These are phyloP conservation scores for Sericinus montela DNA, from an alignment of 2,888 invertebrate species.

Conservation along the genomic window DNA sequence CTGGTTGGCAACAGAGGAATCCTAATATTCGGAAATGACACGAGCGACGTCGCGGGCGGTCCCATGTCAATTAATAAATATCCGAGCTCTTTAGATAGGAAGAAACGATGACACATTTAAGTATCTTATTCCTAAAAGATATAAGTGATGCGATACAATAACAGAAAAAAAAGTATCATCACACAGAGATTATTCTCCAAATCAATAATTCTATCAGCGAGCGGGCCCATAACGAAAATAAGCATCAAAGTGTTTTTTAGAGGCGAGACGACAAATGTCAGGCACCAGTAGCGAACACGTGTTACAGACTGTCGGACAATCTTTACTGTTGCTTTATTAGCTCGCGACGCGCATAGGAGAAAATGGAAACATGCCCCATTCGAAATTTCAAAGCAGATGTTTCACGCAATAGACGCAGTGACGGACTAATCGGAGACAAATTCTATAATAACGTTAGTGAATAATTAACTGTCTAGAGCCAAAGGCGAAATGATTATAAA, in stretches of 20 bases:
- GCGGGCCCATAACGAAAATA: slow-evolving; percentile 72
- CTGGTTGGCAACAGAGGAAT: slow-evolving; percentile 15
- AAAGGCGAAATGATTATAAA: slow-evolving; percentile 10
- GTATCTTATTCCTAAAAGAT: slow-evolving; percentile 63
- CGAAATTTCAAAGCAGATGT: slow-evolving; percentile 56
- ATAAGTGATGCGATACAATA: slow-evolving; percentile 42
- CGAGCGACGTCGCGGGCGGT: slow-evolving; percentile 30
- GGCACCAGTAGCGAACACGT: slow-evolving; percentile 67
- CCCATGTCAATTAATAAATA: slow-evolving; percentile 46
- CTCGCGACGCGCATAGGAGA: slow-evolving; percentile 51
- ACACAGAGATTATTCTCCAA: slow-evolving; percentile 69
- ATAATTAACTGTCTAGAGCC: slow-evolving; percentile 16
- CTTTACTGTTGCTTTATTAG: slow-evolving; percentile 73
- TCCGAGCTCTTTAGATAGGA: slow-evolving; percentile 64
- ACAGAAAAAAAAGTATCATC: slow-evolving; percentile 55
- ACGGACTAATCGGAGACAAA: slow-evolving; percentile 49
- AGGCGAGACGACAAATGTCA: slow-evolving; percentile 70
- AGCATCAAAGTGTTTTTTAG: slow-evolving; percentile 77
- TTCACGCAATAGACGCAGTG: slow-evolving; percentile 35
- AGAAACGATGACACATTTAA: slow-evolving; percentile 73
- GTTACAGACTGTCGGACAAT: slow-evolving; percentile 76
- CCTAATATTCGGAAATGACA: slow-evolving; percentile 29
- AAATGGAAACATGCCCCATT: slow-evolving; percentile 56
- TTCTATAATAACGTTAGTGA: slow-evolving; percentile 30
- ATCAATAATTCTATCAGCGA: slow-evolving; percentile 74